A percentile compares a stretch with the other conserved stretches of the same genome.
These are phyloP conservation scores for Tapirus terrestris DNA, from an alignment of 2,113 vertebrate genomes.

Conservation along the genomic window DNA sequence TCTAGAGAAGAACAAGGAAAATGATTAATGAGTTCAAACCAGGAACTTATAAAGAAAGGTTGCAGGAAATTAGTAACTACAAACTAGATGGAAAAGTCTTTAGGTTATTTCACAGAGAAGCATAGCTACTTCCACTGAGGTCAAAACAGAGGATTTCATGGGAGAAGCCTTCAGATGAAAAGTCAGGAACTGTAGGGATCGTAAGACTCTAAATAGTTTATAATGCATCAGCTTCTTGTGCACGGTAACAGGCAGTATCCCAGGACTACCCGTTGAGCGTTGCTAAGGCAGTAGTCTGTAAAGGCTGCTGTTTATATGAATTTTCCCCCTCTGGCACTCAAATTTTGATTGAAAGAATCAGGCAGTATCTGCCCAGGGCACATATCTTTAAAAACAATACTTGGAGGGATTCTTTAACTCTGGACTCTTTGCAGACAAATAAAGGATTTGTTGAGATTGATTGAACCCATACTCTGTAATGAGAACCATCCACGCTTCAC, in stretches of 20 bases:
- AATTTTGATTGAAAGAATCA: slow-evolving; percentile 24
- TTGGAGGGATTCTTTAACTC: neutral
- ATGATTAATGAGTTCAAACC: slow-evolving; percentile 27
- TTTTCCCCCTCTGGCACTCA: neutral
- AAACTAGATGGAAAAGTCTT: neutral
- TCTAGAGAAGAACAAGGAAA: neutral
- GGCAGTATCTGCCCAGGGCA: neutral
- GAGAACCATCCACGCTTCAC: neutral
- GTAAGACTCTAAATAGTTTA: neutral
- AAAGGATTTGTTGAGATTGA: slow-evolving; percentile 8
- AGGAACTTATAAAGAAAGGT: slow-evolving; percentile 7
- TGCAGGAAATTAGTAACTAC: neutral
- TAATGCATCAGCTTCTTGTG: neutral
- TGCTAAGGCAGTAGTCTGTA: neutral
- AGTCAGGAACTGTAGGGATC: neutral
- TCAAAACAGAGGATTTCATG: neutral
- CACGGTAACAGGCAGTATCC: neutral
- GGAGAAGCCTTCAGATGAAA: neutral
- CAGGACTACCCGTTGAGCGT: neutral
- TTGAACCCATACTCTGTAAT: neutral
- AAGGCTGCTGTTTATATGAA: neutral
- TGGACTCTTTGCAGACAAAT: neutral
- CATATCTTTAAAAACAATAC: neutral
- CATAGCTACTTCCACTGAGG: neutral
- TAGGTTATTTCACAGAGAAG: neutral